These are phyloP conservation scores for Drosophila monieri DNA, from an alignment of 2,888 invertebrate species.

Conservation along the genomic window DNA sequence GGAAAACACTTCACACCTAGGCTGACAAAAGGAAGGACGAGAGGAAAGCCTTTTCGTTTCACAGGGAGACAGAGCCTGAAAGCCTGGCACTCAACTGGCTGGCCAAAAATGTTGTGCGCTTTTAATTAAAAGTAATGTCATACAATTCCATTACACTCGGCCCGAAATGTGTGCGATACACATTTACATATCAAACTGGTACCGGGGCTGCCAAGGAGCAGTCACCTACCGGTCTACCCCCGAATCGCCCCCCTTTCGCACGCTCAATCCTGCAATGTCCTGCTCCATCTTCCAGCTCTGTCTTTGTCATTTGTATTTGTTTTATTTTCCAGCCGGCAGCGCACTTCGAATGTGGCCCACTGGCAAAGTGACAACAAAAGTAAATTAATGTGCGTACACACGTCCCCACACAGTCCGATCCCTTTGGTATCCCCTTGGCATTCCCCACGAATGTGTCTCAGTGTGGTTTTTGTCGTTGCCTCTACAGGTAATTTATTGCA, in stretches of 20 bases:
- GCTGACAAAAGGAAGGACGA: conserved; percentile 44
- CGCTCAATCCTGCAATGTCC: conserved; percentile 6
- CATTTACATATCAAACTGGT: conserved; percentile 75
- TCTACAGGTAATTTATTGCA: conserved; percentile 82
- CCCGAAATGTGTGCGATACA: conserved; percentile 77
- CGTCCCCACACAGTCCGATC: conserved; percentile 44
- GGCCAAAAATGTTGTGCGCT: conserved; percentile 81
- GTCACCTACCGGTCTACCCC: background rate
- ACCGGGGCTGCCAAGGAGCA: conserved; percentile 31
- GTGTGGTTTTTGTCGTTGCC: conserved; percentile 74
- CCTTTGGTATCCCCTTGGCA: conserved; percentile 5
- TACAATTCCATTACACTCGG: conserved; percentile 78
- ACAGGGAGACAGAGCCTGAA: conserved; percentile 29
- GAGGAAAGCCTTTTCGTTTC: conserved; percentile 17
- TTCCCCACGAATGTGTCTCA: conserved; percentile 24
- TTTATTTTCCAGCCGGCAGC: conserved; percentile 74
- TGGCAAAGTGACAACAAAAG: conserved; percentile 80
- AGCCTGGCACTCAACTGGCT: conserved; percentile 59
- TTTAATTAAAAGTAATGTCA: conserved; percentile 83
- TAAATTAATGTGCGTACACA: conserved; percentile 79
- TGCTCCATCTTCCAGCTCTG: conserved; percentile 20
- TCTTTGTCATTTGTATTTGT: conserved; percentile 79
- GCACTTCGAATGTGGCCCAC: conserved; percentile 79
- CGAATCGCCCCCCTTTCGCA: background rate
- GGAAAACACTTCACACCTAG: conserved; percentile 60